phyloP scores from a whole-genome alignment of 1,140 invertebrate genomes.

The Pollicipes pollicipes region DNA sequence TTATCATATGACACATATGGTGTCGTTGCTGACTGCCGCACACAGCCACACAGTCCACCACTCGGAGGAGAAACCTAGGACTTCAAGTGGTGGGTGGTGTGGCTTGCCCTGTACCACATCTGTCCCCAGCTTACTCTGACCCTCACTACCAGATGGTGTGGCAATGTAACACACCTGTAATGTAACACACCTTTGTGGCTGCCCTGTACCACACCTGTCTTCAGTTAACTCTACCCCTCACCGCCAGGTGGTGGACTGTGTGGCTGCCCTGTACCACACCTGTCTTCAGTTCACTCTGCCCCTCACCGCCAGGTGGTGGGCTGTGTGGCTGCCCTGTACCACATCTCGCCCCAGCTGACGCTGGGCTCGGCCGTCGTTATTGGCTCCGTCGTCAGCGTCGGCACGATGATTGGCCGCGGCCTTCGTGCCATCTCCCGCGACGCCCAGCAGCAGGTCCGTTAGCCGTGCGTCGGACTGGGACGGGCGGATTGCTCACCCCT shows the following conservation, averaged over 20 bases:
- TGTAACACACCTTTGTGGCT: no score
- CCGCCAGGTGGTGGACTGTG: slow-evolving; percentile 50
- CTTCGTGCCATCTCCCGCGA: slow-evolving; percentile 50
- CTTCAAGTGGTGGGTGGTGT: slow-evolving; percentile 58
- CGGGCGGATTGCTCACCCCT: no score
- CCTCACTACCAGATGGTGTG: no score
- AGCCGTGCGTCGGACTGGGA: no score
- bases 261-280: slow-evolving; percentile 37
- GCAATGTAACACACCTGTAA: no score
- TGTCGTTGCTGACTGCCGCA: no score
- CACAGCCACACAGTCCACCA: no score
- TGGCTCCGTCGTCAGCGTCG: slow-evolving; percentile 58
- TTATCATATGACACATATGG: no score
- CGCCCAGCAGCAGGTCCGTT: slow-evolving; percentile 53
- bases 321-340: slow-evolving; percentile 54
- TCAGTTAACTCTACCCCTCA: slow-evolving; percentile 4
- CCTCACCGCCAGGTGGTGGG: slow-evolving; percentile 42
- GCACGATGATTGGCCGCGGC: slow-evolving; percentile 50
- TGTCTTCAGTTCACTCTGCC: neutral
- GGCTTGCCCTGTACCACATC: slow-evolving; percentile 52
- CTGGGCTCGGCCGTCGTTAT: slow-evolving; percentile 41
- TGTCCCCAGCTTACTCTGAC: slow-evolving; percentile 47
- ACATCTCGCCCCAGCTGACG: slow-evolving; percentile 52
- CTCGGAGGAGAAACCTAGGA: no score
- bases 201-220: no score